Evolutionary conservation across 2,797 vertebrate species (phyloP), one percentile per base, ranked within the genome.

Genomic region (Hyperoplus immaculatus): DNA sequence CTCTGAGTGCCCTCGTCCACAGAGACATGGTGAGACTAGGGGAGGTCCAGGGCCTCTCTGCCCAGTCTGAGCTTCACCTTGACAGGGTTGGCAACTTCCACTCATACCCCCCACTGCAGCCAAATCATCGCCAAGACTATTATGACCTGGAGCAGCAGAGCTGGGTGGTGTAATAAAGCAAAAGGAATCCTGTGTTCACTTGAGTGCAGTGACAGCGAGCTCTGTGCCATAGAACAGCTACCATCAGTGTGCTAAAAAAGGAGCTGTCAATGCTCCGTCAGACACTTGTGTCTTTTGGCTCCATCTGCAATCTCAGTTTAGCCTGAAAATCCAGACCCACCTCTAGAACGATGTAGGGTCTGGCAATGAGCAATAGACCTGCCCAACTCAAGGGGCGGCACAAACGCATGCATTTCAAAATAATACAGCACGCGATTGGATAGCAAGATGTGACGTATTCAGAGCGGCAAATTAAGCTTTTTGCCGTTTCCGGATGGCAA

Each of bases 101-200:
- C 46, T 65, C 62, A 51, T 61, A 78, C 77, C 78, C 50, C 29
- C 46, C 6, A 14, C 75, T 81, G 79, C 75, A 72, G 57, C 71
- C 18, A 29, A 29, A 29, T 11, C 41, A 38, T 71, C 45, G 89
- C 92, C 93, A 94, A 93, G 57, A 82, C 77, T 91, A 93, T 93
- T 83, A 87, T 61, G 77, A 69, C 76, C 80, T 64, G 65, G 77
- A 84, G 86, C 78, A 54, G 87, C 71, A 79, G 82, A 77, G 62
- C 71, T 67, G 84, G 72, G 82, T 78, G 88, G 84, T 87, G 84
- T 78, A 84, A 83, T 75, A 69, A 77, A 67, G 78, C 69, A 84
- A 76, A 85, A 72, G 80, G 77, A 83, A 79, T 81, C 78, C 79
- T 83, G 80, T 86, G 85, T 77, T 69, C 72, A 68, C 56, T 36